A percentile compares a stretch with the other conserved stretches of the same genome.
These are phyloP conservation scores for Osmoderma eremita DNA, from an alignment of 2,888 invertebrate species.

Conservation along the genomic window DNA sequence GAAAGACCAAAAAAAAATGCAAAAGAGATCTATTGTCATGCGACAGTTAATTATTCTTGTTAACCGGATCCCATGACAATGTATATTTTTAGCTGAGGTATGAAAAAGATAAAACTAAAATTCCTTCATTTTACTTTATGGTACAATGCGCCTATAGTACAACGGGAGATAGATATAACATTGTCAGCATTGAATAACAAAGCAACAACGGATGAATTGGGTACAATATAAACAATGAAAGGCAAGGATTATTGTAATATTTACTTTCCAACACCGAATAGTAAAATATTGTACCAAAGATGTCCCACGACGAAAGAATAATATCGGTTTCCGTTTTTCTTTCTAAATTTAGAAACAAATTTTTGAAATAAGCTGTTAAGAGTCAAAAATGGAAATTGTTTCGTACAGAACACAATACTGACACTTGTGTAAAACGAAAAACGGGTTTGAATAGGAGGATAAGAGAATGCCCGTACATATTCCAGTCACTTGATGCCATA, in stretches of 20 bases:
- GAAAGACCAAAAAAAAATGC: neutral
- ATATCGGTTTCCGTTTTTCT: neutral
- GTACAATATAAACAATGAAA: conserved; percentile 18
- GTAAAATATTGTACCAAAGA: neutral
- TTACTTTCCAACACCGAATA: conserved; percentile 4
- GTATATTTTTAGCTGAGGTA: conserved; percentile 6
- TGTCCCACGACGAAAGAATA: neutral
- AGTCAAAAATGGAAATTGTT: neutral
- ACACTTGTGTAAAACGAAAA: conserved; percentile 17
- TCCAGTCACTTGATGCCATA: conserved; percentile 11
- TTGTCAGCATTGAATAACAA: neutral
- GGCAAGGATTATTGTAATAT: conserved; percentile 4
- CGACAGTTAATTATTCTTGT: conserved; percentile 30
- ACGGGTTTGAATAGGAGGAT: neutral
- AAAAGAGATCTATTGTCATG: conserved; percentile 3
- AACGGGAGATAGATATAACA: conserved; percentile 7
- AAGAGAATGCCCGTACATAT: neutral
- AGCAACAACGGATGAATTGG: neutral
- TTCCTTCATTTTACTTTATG: conserved; percentile 22
- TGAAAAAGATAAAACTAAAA: conserved; percentile 17
- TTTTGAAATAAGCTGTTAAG: conserved; percentile 14
- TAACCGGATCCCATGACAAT: conserved; percentile 14
- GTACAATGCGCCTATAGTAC: conserved; percentile 7
- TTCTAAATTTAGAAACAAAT: conserved; percentile 3
- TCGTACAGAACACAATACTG: neutral